Evolutionary conservation across 2,797 vertebrate genomes (phyloP).

Genomic region (Eupleurogrammus muticus): DNA sequence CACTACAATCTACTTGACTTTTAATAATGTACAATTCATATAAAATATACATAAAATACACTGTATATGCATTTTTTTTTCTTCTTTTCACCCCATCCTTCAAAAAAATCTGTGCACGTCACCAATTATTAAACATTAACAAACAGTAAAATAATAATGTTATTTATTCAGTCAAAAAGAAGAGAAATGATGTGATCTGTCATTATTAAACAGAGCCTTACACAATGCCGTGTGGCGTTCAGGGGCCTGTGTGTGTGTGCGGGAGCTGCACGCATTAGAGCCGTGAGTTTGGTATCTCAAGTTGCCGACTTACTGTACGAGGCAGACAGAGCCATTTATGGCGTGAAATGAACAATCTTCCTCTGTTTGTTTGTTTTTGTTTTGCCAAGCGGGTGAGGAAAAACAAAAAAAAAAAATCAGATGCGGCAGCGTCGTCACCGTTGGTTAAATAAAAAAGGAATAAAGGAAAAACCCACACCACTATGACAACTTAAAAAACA

Average conservation of each 20-base stretch:
- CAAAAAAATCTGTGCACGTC: no score
- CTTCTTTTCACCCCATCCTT: no score
- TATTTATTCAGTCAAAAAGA: no score
- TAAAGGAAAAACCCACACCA: constrained; percentile 72
- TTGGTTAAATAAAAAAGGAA: constrained; percentile 6
- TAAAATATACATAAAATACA: no score
- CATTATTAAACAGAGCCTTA: constrained; percentile 6
- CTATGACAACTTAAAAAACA: constrained; percentile 77
- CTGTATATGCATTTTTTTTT: no score
- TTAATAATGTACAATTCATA: no score
- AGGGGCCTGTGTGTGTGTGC: constrained; percentile 16
- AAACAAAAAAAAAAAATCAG: constrained; percentile 89
- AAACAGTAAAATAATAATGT: no score
- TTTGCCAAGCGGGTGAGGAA: constrained; percentile 95
- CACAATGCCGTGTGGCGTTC: background rate
- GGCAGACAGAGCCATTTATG: constrained; percentile 93
- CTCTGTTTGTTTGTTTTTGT: constrained; percentile 85
- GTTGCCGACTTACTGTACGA: constrained; percentile 92
- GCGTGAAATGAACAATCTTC: constrained; percentile 97
- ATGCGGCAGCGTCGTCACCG: constrained; percentile 86
- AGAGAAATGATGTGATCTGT: constrained; percentile 1
- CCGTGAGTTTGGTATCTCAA: constrained; percentile 88
- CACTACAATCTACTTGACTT: no score
- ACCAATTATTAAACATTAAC: no score
- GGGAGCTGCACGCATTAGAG: constrained; percentile 81